phyloP scores from a whole-genome alignment of 2,797 vertebrate genomes.

The Coluber constrictor region DNA sequence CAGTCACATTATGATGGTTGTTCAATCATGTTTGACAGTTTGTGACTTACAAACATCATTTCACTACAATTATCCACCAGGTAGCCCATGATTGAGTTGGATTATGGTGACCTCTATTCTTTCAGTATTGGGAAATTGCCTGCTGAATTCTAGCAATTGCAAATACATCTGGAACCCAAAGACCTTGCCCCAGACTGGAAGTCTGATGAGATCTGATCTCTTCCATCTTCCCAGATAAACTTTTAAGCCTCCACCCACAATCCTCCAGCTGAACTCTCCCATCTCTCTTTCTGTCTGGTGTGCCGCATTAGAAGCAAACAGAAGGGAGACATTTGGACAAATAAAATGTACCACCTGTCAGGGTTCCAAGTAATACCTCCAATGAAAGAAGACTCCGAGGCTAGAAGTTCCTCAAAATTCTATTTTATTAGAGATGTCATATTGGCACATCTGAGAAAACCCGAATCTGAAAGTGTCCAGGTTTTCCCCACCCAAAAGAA shows the following conservation, averaged over 20 bases:
- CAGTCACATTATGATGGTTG: neutral
- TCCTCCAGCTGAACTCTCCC: neutral
- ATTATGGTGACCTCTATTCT: neutral
- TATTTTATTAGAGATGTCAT: too few relatives aligned
- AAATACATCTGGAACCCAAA: neutral
- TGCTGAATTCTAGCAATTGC: neutral
- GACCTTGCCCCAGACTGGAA: too few relatives aligned
- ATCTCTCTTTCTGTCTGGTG: neutral
- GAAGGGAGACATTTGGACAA: neutral
- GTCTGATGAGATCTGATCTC: too few relatives aligned
- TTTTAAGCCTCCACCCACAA: neutral
- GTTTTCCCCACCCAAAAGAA: too few relatives aligned
- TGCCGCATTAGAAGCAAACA: neutral
- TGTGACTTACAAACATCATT: neutral
- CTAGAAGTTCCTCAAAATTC: too few relatives aligned
- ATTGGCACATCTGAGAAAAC: too few relatives aligned
- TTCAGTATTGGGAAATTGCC: neutral
- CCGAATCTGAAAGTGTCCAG: too few relatives aligned
- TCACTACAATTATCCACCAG: neutral
- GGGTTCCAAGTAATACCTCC: too few relatives aligned
- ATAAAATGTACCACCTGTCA: neutral
- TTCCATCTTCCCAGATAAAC: neutral
- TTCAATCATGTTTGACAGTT: neutral
- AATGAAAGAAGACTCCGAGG: too few relatives aligned
- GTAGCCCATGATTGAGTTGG: neutral